Conservation (phyloP, 2,797 vertebrate genomes). For the Sciurus carolinensis region DNA sequence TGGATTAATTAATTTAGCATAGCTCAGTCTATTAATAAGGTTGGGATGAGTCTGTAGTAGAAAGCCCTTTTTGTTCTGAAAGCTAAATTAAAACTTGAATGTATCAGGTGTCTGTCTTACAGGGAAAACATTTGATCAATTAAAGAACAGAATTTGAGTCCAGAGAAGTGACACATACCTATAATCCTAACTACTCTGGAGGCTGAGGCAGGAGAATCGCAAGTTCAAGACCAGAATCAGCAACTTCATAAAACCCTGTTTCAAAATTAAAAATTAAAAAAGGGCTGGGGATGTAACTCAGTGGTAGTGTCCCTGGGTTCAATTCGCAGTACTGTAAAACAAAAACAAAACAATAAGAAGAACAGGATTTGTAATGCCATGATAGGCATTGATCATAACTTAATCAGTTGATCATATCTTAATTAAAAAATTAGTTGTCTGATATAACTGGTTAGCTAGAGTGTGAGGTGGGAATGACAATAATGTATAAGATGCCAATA, state of each 20-base stretch:
- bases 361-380: not conserved
- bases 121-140: not conserved
- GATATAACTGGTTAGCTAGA: not conserved
- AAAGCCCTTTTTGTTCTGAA: not conserved
- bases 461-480: not conserved
- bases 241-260: too few species aligned
- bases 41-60: not conserved
- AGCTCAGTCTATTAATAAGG: not conserved
- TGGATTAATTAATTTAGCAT: not conserved
- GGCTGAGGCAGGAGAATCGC: too few species aligned
- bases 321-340: too few species aligned
- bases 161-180: too few species aligned
- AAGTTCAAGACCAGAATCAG: too few species aligned
- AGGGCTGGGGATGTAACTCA: too few species aligned
- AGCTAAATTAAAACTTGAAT: conserved; percentile 50
- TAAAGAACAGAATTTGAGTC: not conserved
- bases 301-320: too few species aligned
- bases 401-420: conserved; percentile 6
- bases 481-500: not conserved
- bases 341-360: too few species aligned
- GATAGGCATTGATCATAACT: not conserved
- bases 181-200: too few species aligned
- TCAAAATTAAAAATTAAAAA: too few species aligned
- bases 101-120: not conserved
- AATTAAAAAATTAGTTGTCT: conserved; percentile 35